Evolutionary conservation across 2,797 vertebrate species (phyloP).

Genomic region (Tadarida brasiliensis): DNA sequence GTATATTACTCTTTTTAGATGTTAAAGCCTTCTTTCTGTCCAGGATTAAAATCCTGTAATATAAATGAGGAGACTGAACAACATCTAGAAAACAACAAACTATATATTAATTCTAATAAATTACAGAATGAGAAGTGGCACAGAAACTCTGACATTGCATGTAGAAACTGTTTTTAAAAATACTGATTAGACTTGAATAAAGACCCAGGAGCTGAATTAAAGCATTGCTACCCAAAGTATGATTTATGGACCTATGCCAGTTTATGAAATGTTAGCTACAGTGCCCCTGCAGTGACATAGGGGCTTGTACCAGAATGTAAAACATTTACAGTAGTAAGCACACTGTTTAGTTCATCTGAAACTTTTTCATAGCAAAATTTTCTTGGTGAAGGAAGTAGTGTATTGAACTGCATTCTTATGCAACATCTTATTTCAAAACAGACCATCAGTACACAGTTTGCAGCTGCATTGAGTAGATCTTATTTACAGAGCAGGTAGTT

Average conservation of each 20-base stretch:
- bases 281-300: neutral
- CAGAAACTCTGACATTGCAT: constrained; percentile 30
- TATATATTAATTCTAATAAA: constrained; percentile 31
- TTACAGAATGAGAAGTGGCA: neutral
- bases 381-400: constrained; percentile 22
- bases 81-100: constrained; percentile 44
- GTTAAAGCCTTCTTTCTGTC: constrained; percentile 55
- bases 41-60: constrained; percentile 48
- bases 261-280: constrained; percentile 12
- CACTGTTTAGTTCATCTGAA: constrained; percentile 15
- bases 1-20: constrained; percentile 44
- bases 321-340: neutral
- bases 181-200: neutral
- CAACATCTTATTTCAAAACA: constrained; percentile 44
- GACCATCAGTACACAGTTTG: neutral
- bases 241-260: neutral
- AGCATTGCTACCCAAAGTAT: constrained; percentile 10
- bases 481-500: constrained; percentile 37
- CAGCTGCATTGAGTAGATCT: neutral
- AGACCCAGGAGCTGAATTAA: neutral
- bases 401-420: constrained; percentile 34
- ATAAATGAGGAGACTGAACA: constrained; percentile 15
- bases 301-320: neutral
- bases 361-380: constrained; percentile 17
- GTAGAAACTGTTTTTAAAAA: constrained; percentile 47